Evolutionary conservation across 2,797 vertebrate genomes (phyloP).

Genomic region (Neoniphon sammara): DNA sequence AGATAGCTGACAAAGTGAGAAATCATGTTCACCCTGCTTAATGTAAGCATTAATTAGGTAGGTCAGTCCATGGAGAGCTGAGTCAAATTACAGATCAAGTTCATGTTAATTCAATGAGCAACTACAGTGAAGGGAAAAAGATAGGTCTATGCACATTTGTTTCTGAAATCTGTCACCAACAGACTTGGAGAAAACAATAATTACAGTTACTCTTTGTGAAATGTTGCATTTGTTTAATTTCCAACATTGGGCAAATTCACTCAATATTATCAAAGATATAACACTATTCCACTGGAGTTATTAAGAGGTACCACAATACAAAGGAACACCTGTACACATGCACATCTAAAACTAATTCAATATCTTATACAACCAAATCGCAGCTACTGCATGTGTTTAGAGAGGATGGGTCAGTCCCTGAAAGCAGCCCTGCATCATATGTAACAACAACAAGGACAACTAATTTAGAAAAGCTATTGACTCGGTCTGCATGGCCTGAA

Average conservation of each 20-base stretch:
- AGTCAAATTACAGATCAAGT: conserved; percentile 72
- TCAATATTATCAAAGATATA: background rate
- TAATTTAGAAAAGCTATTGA: conserved; percentile 75
- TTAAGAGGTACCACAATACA: background rate
- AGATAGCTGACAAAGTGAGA: conserved; percentile 39
- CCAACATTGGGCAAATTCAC: background rate
- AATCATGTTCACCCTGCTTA: conserved; percentile 49
- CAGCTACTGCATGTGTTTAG: conserved; percentile 34
- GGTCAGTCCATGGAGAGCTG: conserved; percentile 49
- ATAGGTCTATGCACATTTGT: conserved; percentile 21
- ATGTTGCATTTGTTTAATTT: too few species aligned
- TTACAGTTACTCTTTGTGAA: background rate
- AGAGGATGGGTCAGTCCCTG: conserved; percentile 42
- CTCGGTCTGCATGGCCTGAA: conserved; percentile 57
- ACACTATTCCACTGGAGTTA: background rate
- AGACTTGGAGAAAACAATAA: background rate
- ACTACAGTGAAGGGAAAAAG: conserved; percentile 37
- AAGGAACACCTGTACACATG: background rate
- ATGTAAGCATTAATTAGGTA: conserved; percentile 66
- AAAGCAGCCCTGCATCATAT: conserved; percentile 61
- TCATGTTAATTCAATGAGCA: conserved; percentile 43
- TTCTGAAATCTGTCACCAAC: background rate
- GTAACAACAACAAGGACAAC: conserved; percentile 65
- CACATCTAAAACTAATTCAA: background rate
- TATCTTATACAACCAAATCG: conserved; percentile 1